A percentile compares a stretch with the other conserved stretches of the same genome.
These are phyloP conservation scores for Rousettus madagascariensis DNA, from an alignment of 2,797 vertebrate genomes.

Conservation along the genomic window DNA sequence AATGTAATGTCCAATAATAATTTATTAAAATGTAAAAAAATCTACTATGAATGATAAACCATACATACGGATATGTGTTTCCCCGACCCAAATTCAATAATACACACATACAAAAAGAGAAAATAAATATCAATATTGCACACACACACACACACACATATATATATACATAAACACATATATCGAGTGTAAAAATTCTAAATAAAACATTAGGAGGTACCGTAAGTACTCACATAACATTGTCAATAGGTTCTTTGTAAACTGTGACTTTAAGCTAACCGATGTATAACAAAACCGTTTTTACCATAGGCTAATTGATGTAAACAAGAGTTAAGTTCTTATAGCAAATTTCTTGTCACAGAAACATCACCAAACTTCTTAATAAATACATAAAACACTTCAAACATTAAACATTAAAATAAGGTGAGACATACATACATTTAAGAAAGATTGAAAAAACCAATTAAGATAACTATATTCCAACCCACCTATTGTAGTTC, in stretches of 20 bases:
- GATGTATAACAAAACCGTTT: not conserved
- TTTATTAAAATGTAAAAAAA: slow-evolving; percentile 29
- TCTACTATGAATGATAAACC: not conserved
- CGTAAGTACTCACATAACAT: not conserved
- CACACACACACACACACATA: not conserved
- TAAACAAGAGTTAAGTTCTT: not conserved
- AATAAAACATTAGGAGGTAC: not conserved
- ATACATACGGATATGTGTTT: not conserved
- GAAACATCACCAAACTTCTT: too few species aligned
- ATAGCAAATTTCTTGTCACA: not conserved
- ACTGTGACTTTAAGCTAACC: not conserved
- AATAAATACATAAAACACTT: not conserved
- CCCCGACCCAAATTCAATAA: not conserved
- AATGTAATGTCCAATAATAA: not conserved
- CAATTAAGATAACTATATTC: not conserved
- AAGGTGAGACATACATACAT: not conserved
- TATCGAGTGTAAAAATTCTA: not conserved
- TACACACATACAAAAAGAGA: not conserved
- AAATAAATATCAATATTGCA: not conserved
- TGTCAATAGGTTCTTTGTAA: not conserved
- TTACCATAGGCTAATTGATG: not conserved
- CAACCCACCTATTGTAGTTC: not conserved
- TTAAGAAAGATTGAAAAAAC: not conserved
- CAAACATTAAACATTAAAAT: not conserved
- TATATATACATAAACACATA: not conserved